Percentiles rank a stretch among this genome's conserved stretches.
phyloP scores from a whole-genome alignment of 2,113 vertebrate genomes.

The Toxotes jaculatrix region DNA sequence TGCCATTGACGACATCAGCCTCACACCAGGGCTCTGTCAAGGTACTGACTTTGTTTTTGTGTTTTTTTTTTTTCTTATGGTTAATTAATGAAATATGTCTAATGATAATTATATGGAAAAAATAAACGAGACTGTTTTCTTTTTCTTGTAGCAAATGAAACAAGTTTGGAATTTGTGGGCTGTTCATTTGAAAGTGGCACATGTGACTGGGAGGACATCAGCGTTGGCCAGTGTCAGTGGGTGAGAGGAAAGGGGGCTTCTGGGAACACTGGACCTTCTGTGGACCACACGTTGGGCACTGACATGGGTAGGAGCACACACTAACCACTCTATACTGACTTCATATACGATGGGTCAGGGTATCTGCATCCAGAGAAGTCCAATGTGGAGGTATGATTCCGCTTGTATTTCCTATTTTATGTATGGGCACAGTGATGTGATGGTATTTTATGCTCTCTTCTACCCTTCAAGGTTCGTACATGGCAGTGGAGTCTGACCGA shows the following conservation, averaged over 20 bases:
- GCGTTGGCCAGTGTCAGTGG: constrained; percentile 80
- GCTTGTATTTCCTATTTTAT: neutral
- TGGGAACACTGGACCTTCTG: constrained; percentile 72
- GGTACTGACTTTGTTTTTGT: constrained; percentile 55
- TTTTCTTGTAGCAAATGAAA: constrained; percentile 64
- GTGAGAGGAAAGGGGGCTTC: constrained; percentile 66
- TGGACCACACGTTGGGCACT: constrained; percentile 80
- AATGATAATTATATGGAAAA: neutral
- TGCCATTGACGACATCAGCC: constrained; percentile 81
- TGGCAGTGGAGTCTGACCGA: constrained; percentile 68
- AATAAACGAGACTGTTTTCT: neutral
- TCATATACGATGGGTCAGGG: neutral
- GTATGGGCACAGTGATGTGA: neutral
- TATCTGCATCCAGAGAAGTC: neutral
- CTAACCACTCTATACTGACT: neutral
- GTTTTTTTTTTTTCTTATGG: neutral
- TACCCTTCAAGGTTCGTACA: constrained; percentile 78
- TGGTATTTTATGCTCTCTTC: too few relatives aligned
- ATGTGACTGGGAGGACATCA: constrained; percentile 80
- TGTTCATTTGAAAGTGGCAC: constrained; percentile 82
- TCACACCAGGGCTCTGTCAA: constrained; percentile 77
- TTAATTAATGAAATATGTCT: neutral
- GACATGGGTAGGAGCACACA: constrained; percentile 67
- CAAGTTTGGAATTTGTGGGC: constrained; percentile 66
- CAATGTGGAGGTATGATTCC: constrained; percentile 18